A percentile compares a stretch with the other conserved stretches of the same genome.
phyloP scores from a whole-genome alignment of 1,140 invertebrate species.

The Daktulosphaira vitifoliae region DNA sequence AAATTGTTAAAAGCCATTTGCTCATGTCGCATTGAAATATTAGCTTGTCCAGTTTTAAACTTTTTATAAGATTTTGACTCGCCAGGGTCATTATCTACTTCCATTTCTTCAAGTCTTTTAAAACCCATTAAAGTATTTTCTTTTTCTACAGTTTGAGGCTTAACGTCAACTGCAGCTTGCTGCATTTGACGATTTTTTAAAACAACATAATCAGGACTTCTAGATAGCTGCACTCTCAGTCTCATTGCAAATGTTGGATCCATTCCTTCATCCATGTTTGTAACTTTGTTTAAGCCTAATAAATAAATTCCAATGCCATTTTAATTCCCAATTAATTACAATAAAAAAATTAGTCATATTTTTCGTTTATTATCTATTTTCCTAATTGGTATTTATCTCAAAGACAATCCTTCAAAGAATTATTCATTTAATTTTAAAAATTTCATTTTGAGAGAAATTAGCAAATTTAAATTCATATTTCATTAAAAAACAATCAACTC shows the following conservation, averaged over 20 bases:
- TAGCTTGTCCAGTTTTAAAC: conserved; percentile 23
- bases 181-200: conserved; percentile 27
- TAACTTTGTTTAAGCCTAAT: conserved; percentile 25
- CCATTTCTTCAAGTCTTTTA: conserved; percentile 24
- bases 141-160: conserved; percentile 18
- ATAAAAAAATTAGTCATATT: background rate
- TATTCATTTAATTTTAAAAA: too few relatives aligned
- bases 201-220: conserved; percentile 24
- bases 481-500: too few relatives aligned
- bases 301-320: conserved; percentile 32
- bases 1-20: conserved; percentile 24
- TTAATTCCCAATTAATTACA: conserved; percentile 19
- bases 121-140: conserved; percentile 32
- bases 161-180: background rate
- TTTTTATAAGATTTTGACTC: conserved; percentile 20
- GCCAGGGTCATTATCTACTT: conserved; percentile 26
- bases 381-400: too few relatives aligned
- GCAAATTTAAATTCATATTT: too few relatives aligned
- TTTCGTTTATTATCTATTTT: too few relatives aligned
- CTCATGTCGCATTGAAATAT: conserved; percentile 6
- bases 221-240: conserved; percentile 28
- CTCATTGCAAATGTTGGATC: conserved; percentile 33
- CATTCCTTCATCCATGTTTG: conserved; percentile 31
- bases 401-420: too few relatives aligned
- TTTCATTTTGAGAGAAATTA: too few relatives aligned